Conservation (phyloP, 2,797 vertebrate genomes). For the Pseudochirops corinnae region DNA sequence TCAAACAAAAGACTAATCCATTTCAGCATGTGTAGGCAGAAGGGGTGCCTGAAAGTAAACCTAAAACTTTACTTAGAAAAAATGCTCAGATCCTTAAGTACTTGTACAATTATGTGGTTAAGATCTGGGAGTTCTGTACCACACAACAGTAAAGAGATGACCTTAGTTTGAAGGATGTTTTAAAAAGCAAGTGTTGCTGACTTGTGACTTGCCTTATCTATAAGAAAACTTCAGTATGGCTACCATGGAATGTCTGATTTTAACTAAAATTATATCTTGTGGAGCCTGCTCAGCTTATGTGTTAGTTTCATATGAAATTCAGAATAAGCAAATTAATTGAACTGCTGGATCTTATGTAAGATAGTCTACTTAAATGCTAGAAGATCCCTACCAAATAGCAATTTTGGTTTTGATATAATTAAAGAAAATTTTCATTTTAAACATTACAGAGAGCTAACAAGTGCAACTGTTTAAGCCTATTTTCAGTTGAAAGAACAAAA, state of each 20-base stretch:
- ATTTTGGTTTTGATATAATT: neutral
- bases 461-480: neutral
- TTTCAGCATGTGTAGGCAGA: constrained; percentile 23
- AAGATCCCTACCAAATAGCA: neutral
- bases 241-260: neutral
- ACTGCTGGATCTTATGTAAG: neutral
- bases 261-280: neutral
- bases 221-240: neutral
- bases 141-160: constrained; percentile 36
- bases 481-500: neutral
- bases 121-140: neutral
- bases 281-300: neutral
- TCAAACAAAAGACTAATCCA: neutral
- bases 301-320: neutral
- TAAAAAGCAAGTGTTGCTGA: constrained; percentile 21
- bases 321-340: neutral
- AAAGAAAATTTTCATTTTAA: neutral
- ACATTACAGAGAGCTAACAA: neutral
- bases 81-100: neutral
- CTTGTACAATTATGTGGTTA: neutral
- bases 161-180: constrained; percentile 23
- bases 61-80: neutral
- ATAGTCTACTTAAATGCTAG: neutral
- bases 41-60: constrained; percentile 1
- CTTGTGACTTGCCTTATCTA: neutral